phyloP scores from a whole-genome alignment of 2,888 invertebrate genomes.

The Ectemnius continuus region DNA sequence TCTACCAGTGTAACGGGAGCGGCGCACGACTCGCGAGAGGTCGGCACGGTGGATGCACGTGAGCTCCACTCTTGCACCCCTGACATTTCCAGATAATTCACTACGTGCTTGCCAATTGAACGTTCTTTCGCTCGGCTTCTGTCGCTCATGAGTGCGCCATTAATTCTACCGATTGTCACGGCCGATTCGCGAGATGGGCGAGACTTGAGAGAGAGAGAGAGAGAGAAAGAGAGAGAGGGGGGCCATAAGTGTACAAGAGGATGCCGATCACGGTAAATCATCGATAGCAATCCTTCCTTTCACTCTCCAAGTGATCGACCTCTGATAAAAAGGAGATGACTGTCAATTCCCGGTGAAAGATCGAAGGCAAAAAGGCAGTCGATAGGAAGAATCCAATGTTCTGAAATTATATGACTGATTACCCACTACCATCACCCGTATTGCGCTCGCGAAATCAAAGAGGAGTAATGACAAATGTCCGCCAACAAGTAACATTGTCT shows the following conservation, averaged over 20 bases:
- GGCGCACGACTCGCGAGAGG: neutral
- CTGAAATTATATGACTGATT: neutral
- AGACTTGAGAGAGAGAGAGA: neutral
- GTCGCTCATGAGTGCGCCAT: slow-evolving; percentile 42
- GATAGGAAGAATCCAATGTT: slow-evolving; percentile 7
- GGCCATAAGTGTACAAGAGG: neutral
- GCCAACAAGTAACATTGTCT: no score
- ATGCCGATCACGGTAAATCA: slow-evolving; percentile 32
- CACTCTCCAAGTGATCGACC: neutral
- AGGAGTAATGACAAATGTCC: neutral
- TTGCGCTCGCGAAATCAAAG: neutral
- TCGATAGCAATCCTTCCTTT: slow-evolving; percentile 23
- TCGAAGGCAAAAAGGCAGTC: slow-evolving; percentile 19
- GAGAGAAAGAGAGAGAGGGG: neutral
- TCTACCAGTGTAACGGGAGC: slow-evolving; percentile 7
- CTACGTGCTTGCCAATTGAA: slow-evolving; percentile 37
- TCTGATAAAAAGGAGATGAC: slow-evolving; percentile 35
- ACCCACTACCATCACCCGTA: neutral
- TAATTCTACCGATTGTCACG: slow-evolving; percentile 49
- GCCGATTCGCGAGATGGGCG: slow-evolving; percentile 21
- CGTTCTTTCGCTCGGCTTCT: slow-evolving; percentile 38
- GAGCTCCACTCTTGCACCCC: slow-evolving; percentile 26
- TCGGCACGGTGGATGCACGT: slow-evolving; percentile 8
- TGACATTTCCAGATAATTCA: slow-evolving; percentile 45
- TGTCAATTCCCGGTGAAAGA: slow-evolving; percentile 32